Base-by-base conservation (phyloP, 2,888 invertebrate genomes). In the Aphelenchoides bicaudatus region DNA sequence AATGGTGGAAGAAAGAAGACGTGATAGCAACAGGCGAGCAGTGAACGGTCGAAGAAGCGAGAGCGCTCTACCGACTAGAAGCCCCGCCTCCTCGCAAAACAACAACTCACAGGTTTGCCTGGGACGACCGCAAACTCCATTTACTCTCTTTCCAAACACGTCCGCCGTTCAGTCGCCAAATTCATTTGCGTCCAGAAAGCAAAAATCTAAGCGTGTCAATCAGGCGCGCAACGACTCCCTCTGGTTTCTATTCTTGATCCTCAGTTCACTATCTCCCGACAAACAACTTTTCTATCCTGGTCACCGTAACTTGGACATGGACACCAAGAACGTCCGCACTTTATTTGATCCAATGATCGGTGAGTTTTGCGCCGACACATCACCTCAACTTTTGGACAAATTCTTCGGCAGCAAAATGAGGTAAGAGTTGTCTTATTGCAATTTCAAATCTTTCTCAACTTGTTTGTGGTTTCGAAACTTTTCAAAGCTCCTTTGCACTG, bases 331-430 rank as follows among this genome's bases (percentile, higher is more conserved):
- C 4, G 58, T 58, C 6, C 53, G 62, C n/a, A 46, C 28, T 13
- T 34, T 59, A n/a, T 59, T 59, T 27, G 62, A 59, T 27, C 59
- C 59, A 25, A 59, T 59, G 59, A 39, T 59, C 19, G 59, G 59
- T 19, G 19, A 19, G 13, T 59, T 59, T 19, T 21, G 51, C 21
- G 50, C 63, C 21, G 39, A 62, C 25, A 34, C 39, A 2, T 25
- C 34, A 13, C 21, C 51, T 13, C 6, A 31, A 46, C 25, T n/a
- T 6, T 31, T 51, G 10, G 23, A 59, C 3, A 29, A 43, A n/a
- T 58, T 59, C 31, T 62, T 59, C 43, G 39, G 38, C 6, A 39
- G 60, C 39, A 59, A 59, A 27, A n/a, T 59, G 5, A 65, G 59
- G 59, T 59, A 6, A n/a, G 53, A 10, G n/a, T n/a, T n/a, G n/a